Percentiles rank a stretch among this genome's conserved stretches.
Conservation (phyloP, 53 echinoderm and acorn worm genomes). For the Henricia sp. region DNA sequence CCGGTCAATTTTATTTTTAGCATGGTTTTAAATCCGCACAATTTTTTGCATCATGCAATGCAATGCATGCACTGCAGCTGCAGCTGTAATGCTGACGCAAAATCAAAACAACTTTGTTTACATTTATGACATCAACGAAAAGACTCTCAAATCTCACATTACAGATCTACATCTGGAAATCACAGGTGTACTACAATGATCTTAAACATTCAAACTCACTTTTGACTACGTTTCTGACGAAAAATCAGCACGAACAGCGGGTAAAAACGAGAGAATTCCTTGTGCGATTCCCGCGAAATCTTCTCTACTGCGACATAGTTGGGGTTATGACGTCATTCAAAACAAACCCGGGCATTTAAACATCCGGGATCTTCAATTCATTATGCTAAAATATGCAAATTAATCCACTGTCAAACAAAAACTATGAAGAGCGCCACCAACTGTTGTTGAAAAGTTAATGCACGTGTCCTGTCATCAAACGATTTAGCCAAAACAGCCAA, state of each 20-base stretch:
- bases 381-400: conserved; percentile 53
- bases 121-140: conserved; percentile 22
- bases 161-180: neutral
- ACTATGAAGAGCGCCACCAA: conserved; percentile 49
- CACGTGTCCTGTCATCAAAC: too few species aligned
- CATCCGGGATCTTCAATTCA: conserved; percentile 45
- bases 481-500: too few species aligned
- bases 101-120: conserved; percentile 38
- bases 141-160: neutral
- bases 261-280: conserved; percentile 26
- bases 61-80: too few species aligned
- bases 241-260: neutral
- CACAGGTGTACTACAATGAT: neutral
- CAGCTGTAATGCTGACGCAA: too few species aligned
- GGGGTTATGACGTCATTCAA: conserved; percentile 85
- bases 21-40: too few species aligned
- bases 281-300: conserved; percentile 16
- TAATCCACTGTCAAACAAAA: conserved; percentile 7
- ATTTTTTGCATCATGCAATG: too few species aligned
- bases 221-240: conserved; percentile 8
- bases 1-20: too few species aligned
- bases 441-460: conserved; percentile 44
- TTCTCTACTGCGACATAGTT: conserved; percentile 44
- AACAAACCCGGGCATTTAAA: conserved; percentile 73
- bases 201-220: conserved; percentile 12